Evolutionary conservation across 2,113 vertebrate genomes (phyloP).

Genomic region (Rhinolophus sinicus): DNA sequence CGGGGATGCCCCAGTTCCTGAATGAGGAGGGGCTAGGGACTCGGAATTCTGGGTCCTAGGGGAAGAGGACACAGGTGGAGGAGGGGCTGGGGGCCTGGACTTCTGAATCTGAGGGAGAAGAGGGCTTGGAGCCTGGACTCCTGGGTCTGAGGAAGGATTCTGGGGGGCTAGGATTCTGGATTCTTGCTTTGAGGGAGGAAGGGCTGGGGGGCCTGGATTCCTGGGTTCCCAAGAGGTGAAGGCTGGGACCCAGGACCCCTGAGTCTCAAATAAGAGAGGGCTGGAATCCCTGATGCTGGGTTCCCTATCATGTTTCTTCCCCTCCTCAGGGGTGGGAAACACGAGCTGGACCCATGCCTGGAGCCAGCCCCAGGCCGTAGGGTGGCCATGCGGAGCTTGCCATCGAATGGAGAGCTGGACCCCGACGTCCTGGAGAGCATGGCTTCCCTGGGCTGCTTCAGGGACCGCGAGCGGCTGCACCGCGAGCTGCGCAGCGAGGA

Average conservation of each 20-base stretch:
- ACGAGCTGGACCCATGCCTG: slow-evolving; percentile 92
- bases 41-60: neutral
- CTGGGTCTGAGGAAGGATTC: neutral
- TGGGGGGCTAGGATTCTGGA: neutral
- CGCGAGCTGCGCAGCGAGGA: slow-evolving; percentile 93
- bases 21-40: neutral
- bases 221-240: neutral
- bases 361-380: slow-evolving; percentile 88
- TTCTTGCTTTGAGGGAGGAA: too few relatives aligned
- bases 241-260: neutral
- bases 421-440: slow-evolving; percentile 95
- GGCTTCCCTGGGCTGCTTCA: slow-evolving; percentile 94
- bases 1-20: neutral
- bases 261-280: neutral
- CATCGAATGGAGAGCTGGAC: slow-evolving; percentile 92
- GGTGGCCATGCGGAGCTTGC: slow-evolving; percentile 90
- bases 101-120: neutral
- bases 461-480: slow-evolving; percentile 92
- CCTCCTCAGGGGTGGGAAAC: slow-evolving; percentile 88
- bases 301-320: neutral
- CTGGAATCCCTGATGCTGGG: accelerated
- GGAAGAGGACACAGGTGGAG: neutral
- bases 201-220: neutral
- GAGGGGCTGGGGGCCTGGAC: neutral
- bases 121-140: neutral